These are phyloP conservation scores for Tanytarsus gracilentus DNA, from an alignment of 2,888 invertebrate species.

Conservation along the genomic window DNA sequence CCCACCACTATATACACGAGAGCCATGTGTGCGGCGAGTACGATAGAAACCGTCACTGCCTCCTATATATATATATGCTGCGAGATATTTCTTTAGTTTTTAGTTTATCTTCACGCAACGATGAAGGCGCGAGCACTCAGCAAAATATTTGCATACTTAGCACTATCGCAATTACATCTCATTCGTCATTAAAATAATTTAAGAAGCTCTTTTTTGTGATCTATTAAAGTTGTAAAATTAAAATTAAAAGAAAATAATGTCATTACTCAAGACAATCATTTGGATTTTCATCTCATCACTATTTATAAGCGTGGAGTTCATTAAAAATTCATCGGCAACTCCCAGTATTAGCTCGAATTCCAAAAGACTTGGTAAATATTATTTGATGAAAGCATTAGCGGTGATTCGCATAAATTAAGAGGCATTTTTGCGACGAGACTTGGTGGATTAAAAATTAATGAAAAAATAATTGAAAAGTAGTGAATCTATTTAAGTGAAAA, in stretches of 20 bases:
- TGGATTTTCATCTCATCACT: no score
- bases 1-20: not conserved
- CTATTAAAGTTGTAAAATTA: no score
- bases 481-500: no score
- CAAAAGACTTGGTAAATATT: conserved; percentile 25
- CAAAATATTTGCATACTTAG: not conserved
- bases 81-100: conserved; percentile 25
- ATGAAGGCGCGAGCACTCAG: not conserved
- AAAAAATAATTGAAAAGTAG: no score
- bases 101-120: not conserved
- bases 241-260: no score
- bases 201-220: no score
- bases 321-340: not conserved
- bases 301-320: no score
- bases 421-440: no score
- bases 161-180: not conserved
- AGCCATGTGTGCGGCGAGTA: not conserved
- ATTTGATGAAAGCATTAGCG: not conserved
- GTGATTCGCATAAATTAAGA: no score
- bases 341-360: conserved; percentile 18
- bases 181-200: no score
- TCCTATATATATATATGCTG: conserved; percentile 19
- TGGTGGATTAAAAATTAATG: no score
- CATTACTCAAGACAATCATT: no score
- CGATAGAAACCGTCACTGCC: conserved; percentile 24